A percentile compares a stretch with the other conserved stretches of the same genome.
These are phyloP conservation scores for Epistrophella euchroma DNA, from an alignment of 2,888 invertebrate genomes.

Conservation along the genomic window DNA sequence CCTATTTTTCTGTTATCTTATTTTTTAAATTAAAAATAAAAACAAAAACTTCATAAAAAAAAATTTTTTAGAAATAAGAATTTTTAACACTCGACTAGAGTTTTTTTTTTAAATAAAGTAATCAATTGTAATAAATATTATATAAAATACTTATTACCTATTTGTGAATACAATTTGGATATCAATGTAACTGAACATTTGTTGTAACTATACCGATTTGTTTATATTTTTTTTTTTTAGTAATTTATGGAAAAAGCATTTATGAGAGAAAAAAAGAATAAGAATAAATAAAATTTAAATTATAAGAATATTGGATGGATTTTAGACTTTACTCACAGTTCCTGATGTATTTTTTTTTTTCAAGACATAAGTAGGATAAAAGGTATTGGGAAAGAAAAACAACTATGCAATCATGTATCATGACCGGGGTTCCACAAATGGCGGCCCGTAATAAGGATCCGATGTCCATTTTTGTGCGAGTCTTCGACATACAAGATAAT, in stretches of 20 bases:
- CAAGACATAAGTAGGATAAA: too few relatives aligned
- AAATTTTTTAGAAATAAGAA: background rate
- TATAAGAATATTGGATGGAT: background rate
- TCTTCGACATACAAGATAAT: too few relatives aligned
- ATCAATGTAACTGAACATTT: background rate
- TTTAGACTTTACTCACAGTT: background rate
- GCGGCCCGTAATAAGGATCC: too few relatives aligned
- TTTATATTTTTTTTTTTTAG: background rate
- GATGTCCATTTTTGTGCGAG: too few relatives aligned
- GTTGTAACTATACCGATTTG: background rate
- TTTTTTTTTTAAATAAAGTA: background rate
- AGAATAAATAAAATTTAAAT: background rate
- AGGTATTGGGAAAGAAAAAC: too few relatives aligned
- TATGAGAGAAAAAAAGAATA: background rate
- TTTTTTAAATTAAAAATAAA: background rate
- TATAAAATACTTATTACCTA: background rate
- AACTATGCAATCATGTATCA: too few relatives aligned
- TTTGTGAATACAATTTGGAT: background rate
- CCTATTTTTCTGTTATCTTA: background rate
- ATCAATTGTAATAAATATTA: background rate
- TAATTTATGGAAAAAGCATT: background rate
- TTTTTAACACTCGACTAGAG: constrained; percentile 21
- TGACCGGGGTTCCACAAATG: too few relatives aligned
- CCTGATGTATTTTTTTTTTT: too few relatives aligned
- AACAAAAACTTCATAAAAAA: background rate